Evolutionary conservation across 2,797 vertebrate genomes (phyloP).

Genomic region (Myiothlypis coronata): DNA sequence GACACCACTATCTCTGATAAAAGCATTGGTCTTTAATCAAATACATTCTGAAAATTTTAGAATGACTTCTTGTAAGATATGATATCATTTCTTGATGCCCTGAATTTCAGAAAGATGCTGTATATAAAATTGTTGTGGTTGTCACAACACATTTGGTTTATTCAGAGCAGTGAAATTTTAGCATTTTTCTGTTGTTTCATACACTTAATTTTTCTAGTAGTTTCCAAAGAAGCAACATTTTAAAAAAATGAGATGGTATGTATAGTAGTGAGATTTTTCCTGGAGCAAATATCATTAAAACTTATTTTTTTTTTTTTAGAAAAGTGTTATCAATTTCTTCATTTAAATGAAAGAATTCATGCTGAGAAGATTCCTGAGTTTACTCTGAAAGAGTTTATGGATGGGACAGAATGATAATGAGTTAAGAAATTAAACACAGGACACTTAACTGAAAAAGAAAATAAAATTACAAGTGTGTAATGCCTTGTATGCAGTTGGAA

Average conservation of each 20-base stretch:
- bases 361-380: background rate
- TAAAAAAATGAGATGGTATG: background rate
- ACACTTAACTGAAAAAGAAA: background rate
- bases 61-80: background rate
- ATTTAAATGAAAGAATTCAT: background rate
- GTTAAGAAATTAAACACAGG: background rate
- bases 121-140: background rate
- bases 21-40: background rate
- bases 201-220: background rate
- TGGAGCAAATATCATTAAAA: background rate
- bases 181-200: background rate
- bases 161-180: background rate
- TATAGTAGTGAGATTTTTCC: background rate
- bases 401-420: background rate
- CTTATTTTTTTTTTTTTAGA: background rate
- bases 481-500: conserved; percentile 44
- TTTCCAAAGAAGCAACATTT: background rate
- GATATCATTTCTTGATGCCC: background rate
- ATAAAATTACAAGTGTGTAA: conserved; percentile 2
- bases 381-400: background rate
- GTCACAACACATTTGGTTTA: accelerated
- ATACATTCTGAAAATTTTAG: background rate
- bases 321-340: background rate
- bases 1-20: background rate
- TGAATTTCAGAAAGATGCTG: background rate